Percentiles rank a stretch among this genome's conserved stretches.
Evolutionary conservation across 2,888 invertebrate genomes (phyloP).

Genomic region (Agapostemon virescens): DNA sequence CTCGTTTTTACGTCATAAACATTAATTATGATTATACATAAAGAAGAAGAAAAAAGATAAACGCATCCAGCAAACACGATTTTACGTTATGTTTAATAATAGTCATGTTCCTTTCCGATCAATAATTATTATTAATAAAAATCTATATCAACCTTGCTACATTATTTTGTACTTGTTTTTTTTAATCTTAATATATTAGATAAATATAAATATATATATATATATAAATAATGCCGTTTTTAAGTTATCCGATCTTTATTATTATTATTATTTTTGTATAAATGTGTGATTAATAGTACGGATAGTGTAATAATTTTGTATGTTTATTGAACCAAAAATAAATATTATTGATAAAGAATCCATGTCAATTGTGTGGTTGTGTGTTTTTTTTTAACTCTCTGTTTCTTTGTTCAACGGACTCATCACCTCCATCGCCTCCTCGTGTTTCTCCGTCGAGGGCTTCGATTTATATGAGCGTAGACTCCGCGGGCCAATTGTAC

Average conservation of each 20-base stretch:
- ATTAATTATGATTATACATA: constrained; percentile 76
- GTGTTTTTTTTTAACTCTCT: constrained; percentile 34
- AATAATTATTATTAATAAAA: constrained; percentile 70
- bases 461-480: constrained; percentile 45
- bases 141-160: constrained; percentile 75
- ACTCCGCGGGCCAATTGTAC: constrained; percentile 85
- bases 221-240: constrained; percentile 74
- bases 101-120: constrained; percentile 76
- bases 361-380: constrained; percentile 21
- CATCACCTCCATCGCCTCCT: constrained; percentile 19
- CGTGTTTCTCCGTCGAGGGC: neutral
- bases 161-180: constrained; percentile 78
- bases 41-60: constrained; percentile 56
- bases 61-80: constrained; percentile 72
- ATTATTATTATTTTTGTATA: constrained; percentile 79
- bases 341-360: constrained; percentile 80
- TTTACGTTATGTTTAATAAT: constrained; percentile 73
- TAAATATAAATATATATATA: constrained; percentile 61
- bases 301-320: constrained; percentile 80
- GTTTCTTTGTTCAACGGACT: constrained; percentile 47
- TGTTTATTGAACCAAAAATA: constrained; percentile 81
- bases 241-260: constrained; percentile 74
- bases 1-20: constrained; percentile 77
- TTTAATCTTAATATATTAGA: constrained; percentile 73
- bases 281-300: constrained; percentile 80